Evolutionary conservation across 2,113 vertebrate genomes (phyloP), one percentile per base, ranked within the genome.

Genomic region (Rhinoptilus africanus): DNA sequence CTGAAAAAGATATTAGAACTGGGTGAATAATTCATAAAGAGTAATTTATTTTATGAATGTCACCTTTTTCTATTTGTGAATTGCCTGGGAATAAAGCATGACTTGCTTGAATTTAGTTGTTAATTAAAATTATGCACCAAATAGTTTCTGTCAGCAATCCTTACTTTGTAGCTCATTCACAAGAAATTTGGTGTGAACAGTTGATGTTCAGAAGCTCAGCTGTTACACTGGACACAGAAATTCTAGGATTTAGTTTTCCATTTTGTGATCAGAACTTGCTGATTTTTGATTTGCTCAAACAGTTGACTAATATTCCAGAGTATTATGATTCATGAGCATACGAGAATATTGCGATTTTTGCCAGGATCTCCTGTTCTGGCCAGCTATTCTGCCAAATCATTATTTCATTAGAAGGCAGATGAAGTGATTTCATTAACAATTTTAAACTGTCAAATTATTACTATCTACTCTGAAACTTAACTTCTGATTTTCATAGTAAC

Each of bases 11-110:
- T 88, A 92, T 79, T 94, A 88, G 91, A 91, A 73, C 75, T 76
- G 37, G 59, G 92, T 94, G 92, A 97, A 96, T 96, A 97, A 96
- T 96, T 97, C 86, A 95, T 93, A 94, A 75, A 85, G 74, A 91
- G 66, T 82, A 85, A 93, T 95, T 91, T 87, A 66, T 95, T 91
- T 95, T 89, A 89, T 79, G 91, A 79, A 85, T 94, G 91, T 95
- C 92, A 95, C 84, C 80, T 91, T 92, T 86, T 92, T 74, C 73
- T 96, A 2, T 79, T 96, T 95, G 45, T 92, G 91, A 88, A 69
- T 94, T 96, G 69, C 67, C 77, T 76, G 62, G 57, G 66, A 92
- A 91, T 89, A 89, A 87, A 85, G 20, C 30, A 56, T 69, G 45
- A 54, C 57, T 91, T 87, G 62, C 60, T 64, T 81, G 73, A 89